These are phyloP conservation scores for Pterocles gutturalis DNA, from an alignment of 2,113 vertebrate genomes.

Conservation along the genomic window DNA sequence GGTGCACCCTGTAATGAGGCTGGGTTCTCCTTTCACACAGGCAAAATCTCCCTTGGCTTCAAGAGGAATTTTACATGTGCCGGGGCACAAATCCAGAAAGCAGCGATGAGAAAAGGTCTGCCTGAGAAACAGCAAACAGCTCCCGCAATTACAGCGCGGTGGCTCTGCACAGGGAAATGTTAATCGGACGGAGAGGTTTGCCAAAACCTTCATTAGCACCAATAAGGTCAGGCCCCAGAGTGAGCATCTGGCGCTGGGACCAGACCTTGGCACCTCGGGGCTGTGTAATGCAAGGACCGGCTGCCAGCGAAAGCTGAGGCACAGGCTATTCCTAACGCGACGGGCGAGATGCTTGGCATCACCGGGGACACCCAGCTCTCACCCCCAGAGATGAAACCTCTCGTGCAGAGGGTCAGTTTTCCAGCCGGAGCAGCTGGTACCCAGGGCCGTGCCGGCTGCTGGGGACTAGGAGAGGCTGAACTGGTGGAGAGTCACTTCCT, in stretches of 20 bases:
- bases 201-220: not conserved
- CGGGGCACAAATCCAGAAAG: not conserved
- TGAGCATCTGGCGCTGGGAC: not conserved
- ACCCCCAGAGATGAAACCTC: not conserved
- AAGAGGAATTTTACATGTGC: not conserved
- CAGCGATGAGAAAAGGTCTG: not conserved
- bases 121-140: not conserved
- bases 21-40: not conserved
- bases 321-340: not conserved
- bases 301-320: not conserved
- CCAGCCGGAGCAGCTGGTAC: not conserved
- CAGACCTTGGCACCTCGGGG: not conserved
- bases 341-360: not conserved
- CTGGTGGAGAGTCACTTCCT: not conserved
- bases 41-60: not conserved
- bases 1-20: not conserved
- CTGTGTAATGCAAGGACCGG: accelerated
- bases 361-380: not conserved
- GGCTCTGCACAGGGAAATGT: not conserved
- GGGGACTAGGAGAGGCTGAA: not conserved
- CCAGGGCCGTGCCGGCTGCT: not conserved
- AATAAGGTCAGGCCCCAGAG: not conserved
- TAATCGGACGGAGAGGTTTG: not conserved
- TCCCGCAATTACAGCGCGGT: accelerated
- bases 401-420: not conserved